Conservation (phyloP, 2,113 vertebrate species). For the Forbesichthys papilliferus region DNA sequence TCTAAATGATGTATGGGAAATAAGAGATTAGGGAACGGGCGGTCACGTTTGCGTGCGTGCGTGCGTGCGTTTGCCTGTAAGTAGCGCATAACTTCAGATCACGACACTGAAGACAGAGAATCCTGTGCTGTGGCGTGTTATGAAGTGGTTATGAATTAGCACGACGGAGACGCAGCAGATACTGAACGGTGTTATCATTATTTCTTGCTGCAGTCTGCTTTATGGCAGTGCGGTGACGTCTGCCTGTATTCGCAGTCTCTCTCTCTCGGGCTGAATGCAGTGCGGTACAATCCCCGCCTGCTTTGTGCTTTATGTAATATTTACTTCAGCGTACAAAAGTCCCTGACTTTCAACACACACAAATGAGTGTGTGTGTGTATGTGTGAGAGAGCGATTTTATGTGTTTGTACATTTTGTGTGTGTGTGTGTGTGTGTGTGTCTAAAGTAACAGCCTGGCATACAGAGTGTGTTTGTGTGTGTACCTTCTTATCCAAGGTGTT, state of each 20-base stretch:
- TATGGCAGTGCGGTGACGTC: conserved; percentile 45
- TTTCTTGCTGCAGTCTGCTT: conserved; percentile 60
- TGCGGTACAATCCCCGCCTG: conserved; percentile 21
- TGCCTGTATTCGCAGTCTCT: conserved; percentile 51
- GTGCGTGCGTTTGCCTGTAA: too few species aligned
- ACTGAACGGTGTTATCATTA: conserved; percentile 12
- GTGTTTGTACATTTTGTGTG: not conserved
- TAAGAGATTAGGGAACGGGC: not conserved
- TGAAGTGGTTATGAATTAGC: conserved; percentile 44
- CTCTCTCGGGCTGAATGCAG: conserved; percentile 29
- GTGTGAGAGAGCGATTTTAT: not conserved
- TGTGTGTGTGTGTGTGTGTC: not conserved
- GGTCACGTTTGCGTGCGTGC: not conserved
- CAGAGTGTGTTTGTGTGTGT: not conserved
- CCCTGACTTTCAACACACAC: not conserved
- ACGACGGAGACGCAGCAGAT: conserved; percentile 20
- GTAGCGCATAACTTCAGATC: not conserved
- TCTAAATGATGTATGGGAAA: conserved; percentile 26
- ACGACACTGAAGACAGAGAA: conserved; percentile 8
- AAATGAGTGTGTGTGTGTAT: not conserved
- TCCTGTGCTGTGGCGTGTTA: not conserved
- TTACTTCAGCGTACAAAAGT: conserved; percentile 8
- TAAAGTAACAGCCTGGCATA: not conserved
- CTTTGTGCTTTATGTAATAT: not conserved
- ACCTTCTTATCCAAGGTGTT: conserved; percentile 7